Base-by-base conservation (phyloP, 2,888 invertebrate genomes). In the Latrodectus elegans region DNA sequence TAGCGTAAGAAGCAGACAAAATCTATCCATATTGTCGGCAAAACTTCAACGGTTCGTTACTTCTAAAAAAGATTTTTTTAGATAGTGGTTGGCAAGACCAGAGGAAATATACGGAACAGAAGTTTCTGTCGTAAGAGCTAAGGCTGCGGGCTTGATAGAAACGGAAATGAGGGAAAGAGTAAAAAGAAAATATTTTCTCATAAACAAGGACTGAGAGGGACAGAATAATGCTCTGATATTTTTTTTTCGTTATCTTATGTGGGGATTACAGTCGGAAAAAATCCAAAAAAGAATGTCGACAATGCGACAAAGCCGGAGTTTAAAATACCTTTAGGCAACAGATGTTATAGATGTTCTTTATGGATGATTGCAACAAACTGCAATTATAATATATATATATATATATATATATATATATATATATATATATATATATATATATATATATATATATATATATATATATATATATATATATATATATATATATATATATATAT, bases 241-340 rank as follows among this genome's bases (percentile, higher is more conserved):
- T 79, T 68, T n/a, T 71, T 72, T 68, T 70, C n/a, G 52, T 72
- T 80, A 72, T 80, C 80, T 80, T 22, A 10, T 12, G 64, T 52
- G 60, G 14, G 64, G 72, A 65, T 80, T 80, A 72, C 49, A 10
- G n/a, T 51, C 6, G 22, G 49, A 72, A 72, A 60, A 22, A 51
- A 49, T 2, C 15, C 12, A 72, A 22, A 72, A 71, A 72, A 68
- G 68, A 9, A 52, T 4, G 12, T 10, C 38, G 10, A 64, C 22
- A 51, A 64, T 38, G 38, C 4, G 38, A 38, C 38, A 38, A 38
- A 38, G 38, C 4, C 38, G 17, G 12, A 68, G 9, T 17, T 68
- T 12, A 22, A 68, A 72, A 71, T 22, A 64, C 60, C 80, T 64
- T 38, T 9, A 72, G 81, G 81, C 81, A 81, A 81, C 81, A 81